Conservation (phyloP, 2,888 invertebrate species). For the Odontothrips loti region DNA sequence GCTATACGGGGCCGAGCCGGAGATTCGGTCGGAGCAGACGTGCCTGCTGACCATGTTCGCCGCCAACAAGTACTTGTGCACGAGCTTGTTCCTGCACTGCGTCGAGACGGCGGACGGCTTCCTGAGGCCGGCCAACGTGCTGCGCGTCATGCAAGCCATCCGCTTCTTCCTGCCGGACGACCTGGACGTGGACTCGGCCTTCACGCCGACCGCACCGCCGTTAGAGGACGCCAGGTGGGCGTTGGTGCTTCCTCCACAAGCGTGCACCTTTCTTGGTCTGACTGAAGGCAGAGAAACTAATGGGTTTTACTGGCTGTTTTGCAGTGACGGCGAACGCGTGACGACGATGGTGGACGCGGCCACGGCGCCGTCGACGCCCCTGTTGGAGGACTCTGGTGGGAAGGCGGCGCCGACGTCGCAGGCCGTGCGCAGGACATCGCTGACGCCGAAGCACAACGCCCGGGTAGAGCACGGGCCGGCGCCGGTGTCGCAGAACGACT, state of each 20-base stretch:
- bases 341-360: background rate
- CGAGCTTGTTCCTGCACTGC: conserved; percentile 63
- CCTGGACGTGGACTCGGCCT: background rate
- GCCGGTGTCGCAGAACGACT: background rate
- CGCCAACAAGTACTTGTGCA: conserved; percentile 69
- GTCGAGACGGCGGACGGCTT: conserved; percentile 62
- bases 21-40: conserved; percentile 59
- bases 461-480: background rate
- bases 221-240: background rate
- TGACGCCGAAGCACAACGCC: background rate
- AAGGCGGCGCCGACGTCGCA: background rate
- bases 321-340: background rate
- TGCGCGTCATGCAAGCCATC: conserved; percentile 57
- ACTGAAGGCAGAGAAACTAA: too few species aligned
- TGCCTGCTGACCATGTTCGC: conserved; percentile 68
- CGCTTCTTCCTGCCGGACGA: conserved; percentile 39
- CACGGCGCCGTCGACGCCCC: background rate
- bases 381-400: background rate
- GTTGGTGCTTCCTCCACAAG: background rate
- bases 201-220: background rate
- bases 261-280: background rate
- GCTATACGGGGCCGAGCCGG: conserved; percentile 60
- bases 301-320: background rate
- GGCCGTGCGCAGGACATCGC: background rate
- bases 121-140: conserved; percentile 59